Evolutionary conservation across 2,888 invertebrate genomes (phyloP).

Genomic region (Parelbella ahira): DNA sequence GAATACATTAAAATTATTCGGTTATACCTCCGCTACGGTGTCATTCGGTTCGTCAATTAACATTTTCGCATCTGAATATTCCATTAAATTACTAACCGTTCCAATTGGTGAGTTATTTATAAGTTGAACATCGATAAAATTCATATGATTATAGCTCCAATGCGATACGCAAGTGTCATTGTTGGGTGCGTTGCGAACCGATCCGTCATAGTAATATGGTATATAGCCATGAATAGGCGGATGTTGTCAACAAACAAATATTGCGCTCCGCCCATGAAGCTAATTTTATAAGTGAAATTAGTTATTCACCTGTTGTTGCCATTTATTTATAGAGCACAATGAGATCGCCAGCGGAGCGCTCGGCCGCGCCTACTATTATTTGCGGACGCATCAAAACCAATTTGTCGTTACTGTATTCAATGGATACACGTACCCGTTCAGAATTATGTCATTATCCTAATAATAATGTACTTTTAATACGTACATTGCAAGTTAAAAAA

Average conservation of each 20-base stretch:
- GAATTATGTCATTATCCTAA: constrained; percentile 14
- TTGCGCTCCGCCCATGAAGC: constrained; percentile 75
- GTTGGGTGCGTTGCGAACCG: constrained; percentile 43
- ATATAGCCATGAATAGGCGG: constrained; percentile 53
- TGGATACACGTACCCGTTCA: constrained; percentile 8
- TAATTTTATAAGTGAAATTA: constrained; percentile 79
- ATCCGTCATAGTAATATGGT: constrained; percentile 50
- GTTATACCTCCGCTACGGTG: constrained; percentile 34
- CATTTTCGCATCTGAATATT: constrained; percentile 18
- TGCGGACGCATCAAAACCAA: constrained; percentile 58
- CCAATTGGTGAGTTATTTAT: background rate
- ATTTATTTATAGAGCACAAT: constrained; percentile 76
- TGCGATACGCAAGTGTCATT: constrained; percentile 4
- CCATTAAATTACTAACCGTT: constrained; percentile 6
- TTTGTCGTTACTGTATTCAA: constrained; percentile 46
- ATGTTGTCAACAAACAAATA: constrained; percentile 70
- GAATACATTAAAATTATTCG: constrained; percentile 45
- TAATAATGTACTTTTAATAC: too few relatives aligned
- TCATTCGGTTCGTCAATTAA: constrained; percentile 18
- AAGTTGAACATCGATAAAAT: too few relatives aligned
- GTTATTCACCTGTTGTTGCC: constrained; percentile 80
- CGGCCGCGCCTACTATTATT: constrained; percentile 69
- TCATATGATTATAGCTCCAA: too few relatives aligned
- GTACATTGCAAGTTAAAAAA: too few relatives aligned
- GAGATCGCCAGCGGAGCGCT: constrained; percentile 54